Percentiles rank a stretch among this genome's conserved stretches.
Conservation (phyloP, 2,113 vertebrate species). For the Leiothrix lutea region DNA sequence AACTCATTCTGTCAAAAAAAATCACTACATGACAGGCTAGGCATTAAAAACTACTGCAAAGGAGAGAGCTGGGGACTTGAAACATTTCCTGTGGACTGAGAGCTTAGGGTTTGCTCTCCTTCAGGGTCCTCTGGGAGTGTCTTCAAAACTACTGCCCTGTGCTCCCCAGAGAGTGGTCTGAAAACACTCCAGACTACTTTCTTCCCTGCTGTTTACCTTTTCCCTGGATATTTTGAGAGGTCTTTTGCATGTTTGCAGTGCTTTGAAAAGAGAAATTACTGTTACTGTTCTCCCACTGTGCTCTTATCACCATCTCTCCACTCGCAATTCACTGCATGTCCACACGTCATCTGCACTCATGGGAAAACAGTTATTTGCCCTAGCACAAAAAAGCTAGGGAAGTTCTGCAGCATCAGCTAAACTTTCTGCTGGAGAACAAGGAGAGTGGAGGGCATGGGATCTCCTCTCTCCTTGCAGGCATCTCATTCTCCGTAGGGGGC, state of each 20-base stretch:
- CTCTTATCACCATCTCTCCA: background rate
- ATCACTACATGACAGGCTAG: background rate
- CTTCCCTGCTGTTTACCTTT: background rate
- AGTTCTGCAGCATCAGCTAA: conserved; percentile 16
- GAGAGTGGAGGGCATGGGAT: background rate
- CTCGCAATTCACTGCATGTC: background rate
- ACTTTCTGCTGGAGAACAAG: background rate
- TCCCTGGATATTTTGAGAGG: background rate
- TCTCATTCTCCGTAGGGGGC: background rate
- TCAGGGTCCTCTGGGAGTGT: background rate
- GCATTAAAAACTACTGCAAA: background rate
- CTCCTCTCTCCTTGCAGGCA: background rate
- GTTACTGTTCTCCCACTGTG: background rate
- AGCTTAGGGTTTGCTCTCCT: background rate
- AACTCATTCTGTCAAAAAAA: background rate
- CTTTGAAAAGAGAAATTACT: background rate
- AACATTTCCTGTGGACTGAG: background rate
- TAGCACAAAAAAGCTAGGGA: background rate
- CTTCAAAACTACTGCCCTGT: background rate
- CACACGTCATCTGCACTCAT: background rate
- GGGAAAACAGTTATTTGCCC: background rate
- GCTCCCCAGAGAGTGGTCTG: background rate
- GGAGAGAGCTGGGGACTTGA: background rate
- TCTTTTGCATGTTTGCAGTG: background rate
- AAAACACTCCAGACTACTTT: background rate